phyloP scores from a whole-genome alignment of 2,113 vertebrate species.

The Trematocara marginatum region DNA sequence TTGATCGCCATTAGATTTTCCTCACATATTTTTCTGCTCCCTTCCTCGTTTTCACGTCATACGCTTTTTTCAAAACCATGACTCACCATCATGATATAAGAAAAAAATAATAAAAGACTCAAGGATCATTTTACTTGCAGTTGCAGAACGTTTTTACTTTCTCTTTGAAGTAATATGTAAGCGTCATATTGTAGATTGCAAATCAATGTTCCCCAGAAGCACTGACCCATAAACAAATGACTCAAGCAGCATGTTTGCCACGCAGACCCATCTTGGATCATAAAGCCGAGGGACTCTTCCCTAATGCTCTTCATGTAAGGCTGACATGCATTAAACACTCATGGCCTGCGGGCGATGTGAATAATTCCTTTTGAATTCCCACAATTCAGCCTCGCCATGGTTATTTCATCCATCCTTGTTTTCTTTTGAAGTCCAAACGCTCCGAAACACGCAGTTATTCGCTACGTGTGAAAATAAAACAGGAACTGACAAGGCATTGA shows the following conservation, averaged over 20 bases:
- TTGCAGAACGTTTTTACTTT: not conserved
- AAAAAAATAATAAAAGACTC: not conserved
- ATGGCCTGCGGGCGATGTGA: slow-evolving; percentile 13
- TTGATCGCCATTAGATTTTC: not conserved
- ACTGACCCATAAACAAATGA: not conserved
- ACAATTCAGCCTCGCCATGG: slow-evolving; percentile 12
- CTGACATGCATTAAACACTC: slow-evolving; percentile 14
- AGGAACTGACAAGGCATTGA: not conserved
- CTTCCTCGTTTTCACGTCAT: not conserved
- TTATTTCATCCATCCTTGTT: slow-evolving; percentile 4
- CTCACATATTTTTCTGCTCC: not conserved
- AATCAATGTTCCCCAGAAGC: not conserved
- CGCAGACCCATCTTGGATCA: not conserved
- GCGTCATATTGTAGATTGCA: not conserved
- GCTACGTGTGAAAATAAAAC: not conserved
- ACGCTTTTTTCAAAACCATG: not conserved
- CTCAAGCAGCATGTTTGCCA: not conserved
- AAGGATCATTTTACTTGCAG: not conserved
- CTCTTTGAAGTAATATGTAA: not conserved
- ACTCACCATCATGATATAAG: not conserved
- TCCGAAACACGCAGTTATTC: not conserved
- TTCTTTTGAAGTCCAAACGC: slow-evolving; percentile 20
- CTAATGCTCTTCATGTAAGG: slow-evolving; percentile 11
- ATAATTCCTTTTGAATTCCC: slow-evolving; percentile 53
- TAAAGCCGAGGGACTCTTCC: slow-evolving; percentile 2